A percentile compares a stretch with the other conserved stretches of the same genome.
These are phyloP conservation scores for Acyrthosiphon pisum DNA, from an alignment of 1,140 invertebrate genomes.

Conservation along the genomic window DNA sequence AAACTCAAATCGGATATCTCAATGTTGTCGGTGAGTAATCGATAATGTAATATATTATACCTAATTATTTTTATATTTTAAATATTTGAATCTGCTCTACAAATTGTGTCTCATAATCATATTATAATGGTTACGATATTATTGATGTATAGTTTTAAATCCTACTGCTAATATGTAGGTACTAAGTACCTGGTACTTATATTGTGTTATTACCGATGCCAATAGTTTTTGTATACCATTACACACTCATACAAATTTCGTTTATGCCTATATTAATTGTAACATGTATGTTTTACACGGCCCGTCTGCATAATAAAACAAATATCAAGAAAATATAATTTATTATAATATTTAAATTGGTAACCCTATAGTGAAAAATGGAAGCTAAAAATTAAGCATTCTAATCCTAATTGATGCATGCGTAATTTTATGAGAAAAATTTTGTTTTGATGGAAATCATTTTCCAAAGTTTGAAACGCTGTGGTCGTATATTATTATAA, in stretches of 20 bases:
- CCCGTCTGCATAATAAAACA: neutral
- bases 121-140: neutral
- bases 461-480: neutral
- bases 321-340: neutral
- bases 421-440: neutral
- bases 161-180: neutral
- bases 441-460: neutral
- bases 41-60: neutral
- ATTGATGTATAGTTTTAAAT: neutral
- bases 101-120: neutral
- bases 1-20: conserved; percentile 90
- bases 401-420: neutral
- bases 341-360: neutral
- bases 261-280: neutral
- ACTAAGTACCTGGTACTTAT: no score
- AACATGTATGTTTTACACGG: neutral
- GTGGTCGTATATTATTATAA: neutral
- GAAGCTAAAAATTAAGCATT: neutral
- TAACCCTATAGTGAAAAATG: neutral
- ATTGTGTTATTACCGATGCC: neutral
- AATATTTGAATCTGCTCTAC: neutral
- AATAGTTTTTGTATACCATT: neutral
- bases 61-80: neutral
- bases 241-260: neutral
- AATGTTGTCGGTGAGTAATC: conserved; percentile 86